phyloP scores from a whole-genome alignment of 2,797 vertebrate genomes.

The Poecilia velifera region DNA sequence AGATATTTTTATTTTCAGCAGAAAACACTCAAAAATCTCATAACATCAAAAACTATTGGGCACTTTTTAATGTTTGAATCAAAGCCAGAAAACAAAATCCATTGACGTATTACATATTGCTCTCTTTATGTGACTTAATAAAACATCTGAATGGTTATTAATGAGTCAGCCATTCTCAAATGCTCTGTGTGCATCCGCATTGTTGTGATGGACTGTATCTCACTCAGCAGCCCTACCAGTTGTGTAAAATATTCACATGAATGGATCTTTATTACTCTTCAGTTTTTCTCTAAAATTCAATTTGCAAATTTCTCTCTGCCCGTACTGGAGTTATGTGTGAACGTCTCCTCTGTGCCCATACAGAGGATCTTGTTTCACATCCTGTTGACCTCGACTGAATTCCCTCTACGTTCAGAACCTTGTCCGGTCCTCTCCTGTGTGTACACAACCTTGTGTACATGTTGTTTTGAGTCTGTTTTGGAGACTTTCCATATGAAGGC shows the following conservation, averaged over 20 bases:
- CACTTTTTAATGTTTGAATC: background rate
- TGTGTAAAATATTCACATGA: background rate
- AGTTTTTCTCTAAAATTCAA: constrained; percentile 22
- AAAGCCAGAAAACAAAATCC: background rate
- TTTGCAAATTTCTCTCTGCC: background rate
- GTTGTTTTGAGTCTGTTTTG: constrained; percentile 9
- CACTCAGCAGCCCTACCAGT: background rate
- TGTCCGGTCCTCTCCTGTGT: constrained; percentile 29
- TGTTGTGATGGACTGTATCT: background rate
- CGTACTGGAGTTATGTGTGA: constrained; percentile 3
- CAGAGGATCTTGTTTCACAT: constrained; percentile 57
- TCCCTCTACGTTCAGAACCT: constrained; percentile 31
- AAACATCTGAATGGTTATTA: background rate
- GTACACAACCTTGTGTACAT: background rate
- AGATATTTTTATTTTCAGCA: background rate
- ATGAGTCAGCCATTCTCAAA: background rate
- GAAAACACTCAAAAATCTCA: background rate
- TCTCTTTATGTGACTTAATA: background rate
- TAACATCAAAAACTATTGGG: background rate
- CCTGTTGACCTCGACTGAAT: constrained; percentile 63
- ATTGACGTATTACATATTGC: background rate
- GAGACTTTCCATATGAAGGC: constrained; percentile 6
- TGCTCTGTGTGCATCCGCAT: background rate
- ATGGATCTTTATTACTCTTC: constrained; percentile 1
- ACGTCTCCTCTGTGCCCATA: constrained; percentile 18